Base-by-base conservation (phyloP, 1,140 invertebrate genomes). In the Metaphire vulgaris region DNA sequence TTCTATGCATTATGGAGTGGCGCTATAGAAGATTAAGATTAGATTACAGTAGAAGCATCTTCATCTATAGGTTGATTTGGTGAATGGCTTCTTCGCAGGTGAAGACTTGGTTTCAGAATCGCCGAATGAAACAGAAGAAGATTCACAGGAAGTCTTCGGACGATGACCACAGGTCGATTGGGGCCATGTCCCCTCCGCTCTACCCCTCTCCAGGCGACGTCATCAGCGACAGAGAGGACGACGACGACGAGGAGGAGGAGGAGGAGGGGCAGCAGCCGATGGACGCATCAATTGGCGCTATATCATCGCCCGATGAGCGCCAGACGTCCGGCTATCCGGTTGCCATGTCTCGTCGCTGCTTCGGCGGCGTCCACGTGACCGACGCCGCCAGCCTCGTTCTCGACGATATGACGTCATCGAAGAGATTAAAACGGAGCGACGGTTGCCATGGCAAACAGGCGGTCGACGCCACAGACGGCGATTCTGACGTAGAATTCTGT, bases 61-160 rank as follows among this genome's bases (percentile, higher is more conserved):
- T n/a, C n/a, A n/a, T n/a, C n/a, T n/a, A n/a, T n/a, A n/a, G n/a
- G 41, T 56, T 56, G 6, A 12, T 21, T 56, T 56, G 41, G 41
- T 56, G 41, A 56, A 56, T 21, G 41, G 6, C 41, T 56, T 6
- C 41, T 56, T 6, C 6, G 6, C 80, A 90, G 89, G 95, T 97
- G 68, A 98, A 97, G 88, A 97, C 95, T 34, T 98, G 96, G 96
- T 98, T 98, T 87, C 96, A 98, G 87, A 98, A 98, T 86, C 87
- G 95, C 16, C 88, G 95, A 79, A 98, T 98, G 95, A 98, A 98
- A 83, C 95, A 97, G 85, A 98, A 98, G 89, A 98, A 98, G 83
- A 92, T 96, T 83, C 88, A 96, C 82, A 87, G 93, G 75, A 92
- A 92, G 82, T 12, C 6, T 6, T 56, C 41, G 21, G 6, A 6